Conservation (phyloP, 2,888 invertebrate species). For the Acanthosoma haemorrhoidale region DNA sequence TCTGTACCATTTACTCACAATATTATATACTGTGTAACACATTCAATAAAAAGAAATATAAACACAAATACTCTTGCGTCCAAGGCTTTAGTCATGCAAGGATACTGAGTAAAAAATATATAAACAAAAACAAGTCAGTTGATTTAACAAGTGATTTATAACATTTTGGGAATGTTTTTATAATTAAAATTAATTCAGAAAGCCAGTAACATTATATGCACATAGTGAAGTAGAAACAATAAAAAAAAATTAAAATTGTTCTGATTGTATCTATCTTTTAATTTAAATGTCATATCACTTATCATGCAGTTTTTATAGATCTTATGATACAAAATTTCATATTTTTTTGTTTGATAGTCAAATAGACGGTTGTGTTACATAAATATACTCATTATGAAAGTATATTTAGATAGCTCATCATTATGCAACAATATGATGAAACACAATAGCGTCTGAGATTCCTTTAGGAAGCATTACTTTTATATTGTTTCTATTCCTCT, state of each 20-base stretch:
- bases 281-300: slow-evolving; percentile 1
- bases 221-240: slow-evolving; percentile 4
- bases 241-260: too few relatives aligned
- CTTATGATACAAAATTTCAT: slow-evolving; percentile 14
- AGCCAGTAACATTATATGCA: background rate
- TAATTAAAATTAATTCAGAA: background rate
- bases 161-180: slow-evolving; percentile 8
- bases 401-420: slow-evolving; percentile 17
- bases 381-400: slow-evolving; percentile 19
- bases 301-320: slow-evolving; percentile 17
- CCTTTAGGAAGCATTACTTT: slow-evolving; percentile 38
- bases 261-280: background rate
- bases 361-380: slow-evolving; percentile 28
- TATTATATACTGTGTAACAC: too few relatives aligned
- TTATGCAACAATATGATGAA: slow-evolving; percentile 23
- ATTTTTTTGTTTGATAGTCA: slow-evolving; percentile 22
- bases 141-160: background rate
- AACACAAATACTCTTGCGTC: background rate
- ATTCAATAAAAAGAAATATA: background rate
- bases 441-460: slow-evolving; percentile 35
- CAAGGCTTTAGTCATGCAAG: background rate
- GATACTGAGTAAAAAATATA: background rate
- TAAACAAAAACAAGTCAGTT: background rate
- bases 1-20: slow-evolving; percentile 14
- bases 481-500: slow-evolving; percentile 23